Base-by-base conservation (phyloP, 2,888 invertebrate genomes). In the Amphipyra tragopoginis region DNA sequence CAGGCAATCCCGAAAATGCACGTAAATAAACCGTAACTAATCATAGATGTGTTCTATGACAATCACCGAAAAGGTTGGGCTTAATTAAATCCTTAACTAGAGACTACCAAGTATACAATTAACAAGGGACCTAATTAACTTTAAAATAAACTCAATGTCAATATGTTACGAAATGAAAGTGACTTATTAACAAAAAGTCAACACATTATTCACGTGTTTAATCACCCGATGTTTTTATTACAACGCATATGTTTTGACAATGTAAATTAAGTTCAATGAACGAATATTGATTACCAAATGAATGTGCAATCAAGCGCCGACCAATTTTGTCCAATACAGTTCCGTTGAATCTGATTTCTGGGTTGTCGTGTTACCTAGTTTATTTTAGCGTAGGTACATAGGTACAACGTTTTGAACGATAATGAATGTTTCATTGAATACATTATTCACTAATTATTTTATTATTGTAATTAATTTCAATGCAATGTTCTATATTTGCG, bases 231-330 rank as follows among this genome's bases (percentile, higher is more conserved):
- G 51, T 51, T 66, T 70, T 76, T 72, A 70, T 64, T 63, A 67
- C 69, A 60, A 5, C 60, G 62, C 68, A 66, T 76, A 57, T 74
- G 79, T 81, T 83, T 77, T 77, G 69, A 70, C 66, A 69, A 75
- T 75, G 77, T 80, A 80, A 83, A 85, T 83, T 77, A 80, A 82
- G 79, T 80, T 80, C 82, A 83, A 76, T 80, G 82, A 81, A 81
- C 73, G 82, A 80, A 84, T 81, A 84, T 85, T 86, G 81, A 87
- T 84, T 86, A 77, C 75, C 82, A 84, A 85, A 82, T 89, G 86
- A 90, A 89, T 86, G 80, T 72, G 69, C 86, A 90, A 90, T 89
- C 87, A 87, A 81, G 83, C 81, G 82, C 59, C 80, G 75, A 80
- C 77, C 78, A 86, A 87, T 86, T 86, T 82, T 79, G 82, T 79